These are phyloP conservation scores for Meriones unguiculatus DNA, from an alignment of 2,113 vertebrate species.

Conservation along the genomic window DNA sequence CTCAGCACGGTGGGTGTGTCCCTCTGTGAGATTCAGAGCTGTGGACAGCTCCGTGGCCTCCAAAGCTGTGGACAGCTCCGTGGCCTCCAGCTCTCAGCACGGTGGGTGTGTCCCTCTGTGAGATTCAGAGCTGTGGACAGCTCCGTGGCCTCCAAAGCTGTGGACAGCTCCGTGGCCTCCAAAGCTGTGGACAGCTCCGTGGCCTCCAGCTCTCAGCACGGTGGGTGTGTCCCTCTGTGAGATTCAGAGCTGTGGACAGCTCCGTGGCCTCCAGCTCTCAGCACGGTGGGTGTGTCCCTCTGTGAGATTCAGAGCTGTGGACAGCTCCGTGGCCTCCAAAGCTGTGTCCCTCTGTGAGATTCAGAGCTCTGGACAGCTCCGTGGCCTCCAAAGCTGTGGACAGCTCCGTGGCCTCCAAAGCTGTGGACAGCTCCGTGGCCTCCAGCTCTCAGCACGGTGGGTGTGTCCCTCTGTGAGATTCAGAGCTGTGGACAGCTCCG, in stretches of 20 bases:
- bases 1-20: neutral
- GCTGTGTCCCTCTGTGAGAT: neutral
- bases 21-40: neutral
- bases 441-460: too few relatives aligned
- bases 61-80: neutral
- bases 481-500: too few relatives aligned
- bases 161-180: neutral
- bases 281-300: neutral
- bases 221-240: neutral
- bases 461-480: neutral
- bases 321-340: too few relatives aligned
- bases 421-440: too few relatives aligned
- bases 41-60: neutral
- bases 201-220: too few relatives aligned
- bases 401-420: neutral
- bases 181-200: too few relatives aligned
- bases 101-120: neutral
- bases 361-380: neutral
- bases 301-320: neutral
- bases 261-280: too few relatives aligned
- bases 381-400: neutral
- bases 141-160: neutral
- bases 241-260: neutral
- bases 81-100: too few relatives aligned
- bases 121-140: neutral